Percentiles rank a stretch among this genome's conserved stretches.
Evolutionary conservation across 2,888 invertebrate species (phyloP).

Genomic region (Philaethria dido): DNA sequence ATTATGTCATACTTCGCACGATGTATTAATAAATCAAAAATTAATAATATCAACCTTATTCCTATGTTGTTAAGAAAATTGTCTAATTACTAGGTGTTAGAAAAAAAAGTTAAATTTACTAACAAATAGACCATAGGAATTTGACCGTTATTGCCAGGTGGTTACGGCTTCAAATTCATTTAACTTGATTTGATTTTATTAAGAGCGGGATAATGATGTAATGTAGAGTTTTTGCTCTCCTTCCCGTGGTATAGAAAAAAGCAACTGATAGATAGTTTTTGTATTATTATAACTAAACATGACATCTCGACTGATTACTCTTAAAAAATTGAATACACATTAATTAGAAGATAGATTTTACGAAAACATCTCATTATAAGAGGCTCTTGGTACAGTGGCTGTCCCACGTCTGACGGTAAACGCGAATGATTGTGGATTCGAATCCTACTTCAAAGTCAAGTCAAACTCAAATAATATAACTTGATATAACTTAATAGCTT

Average conservation of each 20-base stretch:
- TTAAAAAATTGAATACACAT: not conserved
- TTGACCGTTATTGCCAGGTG: not conserved
- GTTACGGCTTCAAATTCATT: not conserved
- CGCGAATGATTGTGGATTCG: no score
- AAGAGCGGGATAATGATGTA: constrained; percentile 18
- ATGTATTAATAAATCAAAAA: constrained; percentile 30
- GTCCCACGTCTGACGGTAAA: no score
- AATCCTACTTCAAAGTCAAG: no score
- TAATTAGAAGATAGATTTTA: not conserved
- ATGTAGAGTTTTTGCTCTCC: constrained; percentile 15
- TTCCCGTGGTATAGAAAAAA: constrained; percentile 13
- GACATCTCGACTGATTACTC: not conserved
- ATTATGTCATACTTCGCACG: constrained; percentile 54
- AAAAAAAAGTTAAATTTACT: constrained; percentile 6
- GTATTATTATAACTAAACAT: constrained; percentile 1
- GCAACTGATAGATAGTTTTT: constrained; percentile 6
- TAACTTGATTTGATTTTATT: not conserved
- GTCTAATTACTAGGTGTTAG: constrained; percentile 13
- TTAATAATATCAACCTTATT: constrained; percentile 23
- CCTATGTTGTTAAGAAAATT: constrained; percentile 7
- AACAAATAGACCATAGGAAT: not conserved
- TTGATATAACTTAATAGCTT: no score
- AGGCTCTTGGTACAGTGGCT: no score
- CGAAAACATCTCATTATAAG: no score
- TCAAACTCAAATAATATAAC: no score